Evolutionary conservation across 2,113 vertebrate genomes (phyloP).

Genomic region (Sarotherodon lohbergeri): DNA sequence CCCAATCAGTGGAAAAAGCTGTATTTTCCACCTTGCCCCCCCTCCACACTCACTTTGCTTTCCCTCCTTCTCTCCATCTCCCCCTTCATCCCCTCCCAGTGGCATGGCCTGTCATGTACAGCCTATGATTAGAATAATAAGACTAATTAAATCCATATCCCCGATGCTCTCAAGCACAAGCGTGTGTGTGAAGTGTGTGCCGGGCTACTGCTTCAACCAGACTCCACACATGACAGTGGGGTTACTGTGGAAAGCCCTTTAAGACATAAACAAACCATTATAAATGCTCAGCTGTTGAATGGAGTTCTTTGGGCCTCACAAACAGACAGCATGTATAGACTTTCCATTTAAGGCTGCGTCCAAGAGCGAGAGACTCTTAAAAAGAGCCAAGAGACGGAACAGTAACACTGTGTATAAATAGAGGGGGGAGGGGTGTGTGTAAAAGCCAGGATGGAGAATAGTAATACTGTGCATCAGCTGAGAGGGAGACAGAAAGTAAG

Average conservation of each 20-base stretch:
- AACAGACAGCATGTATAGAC: slow-evolving; percentile 62
- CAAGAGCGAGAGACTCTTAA: slow-evolving; percentile 40
- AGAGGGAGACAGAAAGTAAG: slow-evolving; percentile 37
- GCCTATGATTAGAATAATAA: slow-evolving; percentile 67
- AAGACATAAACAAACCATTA: slow-evolving; percentile 68
- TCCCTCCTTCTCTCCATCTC: background rate
- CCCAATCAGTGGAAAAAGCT: background rate
- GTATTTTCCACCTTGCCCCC: background rate
- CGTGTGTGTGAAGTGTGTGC: background rate
- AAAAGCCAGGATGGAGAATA: slow-evolving; percentile 24
- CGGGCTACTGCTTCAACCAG: slow-evolving; percentile 13
- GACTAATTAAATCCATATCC: slow-evolving; percentile 66
- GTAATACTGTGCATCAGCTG: slow-evolving; percentile 33
- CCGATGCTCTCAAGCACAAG: slow-evolving; percentile 3
- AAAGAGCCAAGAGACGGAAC: slow-evolving; percentile 55
- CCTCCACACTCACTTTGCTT: background rate
- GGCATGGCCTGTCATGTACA: slow-evolving; percentile 53
- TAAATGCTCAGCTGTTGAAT: slow-evolving; percentile 66
- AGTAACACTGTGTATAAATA: slow-evolving; percentile 60
- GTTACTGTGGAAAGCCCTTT: slow-evolving; percentile 59
- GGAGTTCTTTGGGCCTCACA: slow-evolving; percentile 38
- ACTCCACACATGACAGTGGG: slow-evolving; percentile 54
- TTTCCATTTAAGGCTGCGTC: slow-evolving; percentile 65
- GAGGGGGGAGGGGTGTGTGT: slow-evolving; percentile 7
- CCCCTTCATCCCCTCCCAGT: slow-evolving; percentile 19